Base-by-base conservation (phyloP, 2,888 invertebrate genomes). In the Pherbina coryleti region DNA sequence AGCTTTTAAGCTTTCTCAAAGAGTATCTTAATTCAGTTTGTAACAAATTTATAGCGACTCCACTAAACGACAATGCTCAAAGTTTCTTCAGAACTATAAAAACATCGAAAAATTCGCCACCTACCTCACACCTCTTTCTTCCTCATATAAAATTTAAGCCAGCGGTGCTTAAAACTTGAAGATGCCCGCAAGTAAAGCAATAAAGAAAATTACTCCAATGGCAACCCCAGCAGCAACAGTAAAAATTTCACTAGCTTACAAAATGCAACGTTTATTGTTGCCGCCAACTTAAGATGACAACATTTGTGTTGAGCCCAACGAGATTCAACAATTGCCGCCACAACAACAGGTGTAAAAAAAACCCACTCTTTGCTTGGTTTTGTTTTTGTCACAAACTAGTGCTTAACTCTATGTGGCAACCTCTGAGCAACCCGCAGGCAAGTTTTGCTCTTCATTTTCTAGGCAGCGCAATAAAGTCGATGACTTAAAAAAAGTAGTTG, bases 401-500 rank as follows among this genome's bases (percentile, higher is more conserved):
- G 14, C 11, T 44, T 11, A 11, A 44, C 44, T 44, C 44, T 44
- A 11, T 2, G 11, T 14, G 44, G 44, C 7, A 44, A 44, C 44
- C 37, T 37, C 37, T 37, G 37, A 37, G 37, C 37, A 37, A 37
- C 37, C 14, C 14, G 44, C 44, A 44, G 44, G 44, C 70, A 51
- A 37, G 60, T 31, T 51, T 22, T 64, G 9, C n/a, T 31, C n/a
- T 51, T 9, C 31, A 44, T 14, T 74, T 74, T 44, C 31, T 4
- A 17, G 11, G 55, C 51, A 28, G 28, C 60, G 64, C 64, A 74
- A 64, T 64, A 28, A 74, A 74, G 64, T 64, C 64, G 74, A 64
- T 62, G 62, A 64, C 17, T 64, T 28, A 62, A 64, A 51, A n/a
- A 28, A 2, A 9, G 34, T 37, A 2, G 14, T 57, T 34, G 37